A percentile compares a stretch with the other conserved stretches of the same genome.
phyloP scores from a whole-genome alignment of 2,888 invertebrate species.

The Caenorhabditis uteleia region DNA sequence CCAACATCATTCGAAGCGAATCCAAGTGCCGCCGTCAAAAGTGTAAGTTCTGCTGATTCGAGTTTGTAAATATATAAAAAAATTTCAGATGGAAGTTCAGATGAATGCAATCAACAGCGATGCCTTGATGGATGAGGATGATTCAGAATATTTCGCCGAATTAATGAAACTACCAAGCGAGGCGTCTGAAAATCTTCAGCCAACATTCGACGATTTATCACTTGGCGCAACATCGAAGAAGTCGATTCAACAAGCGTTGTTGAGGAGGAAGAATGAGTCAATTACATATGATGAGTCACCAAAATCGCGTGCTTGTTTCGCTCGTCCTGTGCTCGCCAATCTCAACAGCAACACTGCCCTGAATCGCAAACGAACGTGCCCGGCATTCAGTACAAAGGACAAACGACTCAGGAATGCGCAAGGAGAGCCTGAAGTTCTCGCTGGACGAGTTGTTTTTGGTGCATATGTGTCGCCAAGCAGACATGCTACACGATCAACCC shows the following conservation, averaged over 20 bases:
- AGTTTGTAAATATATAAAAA: too few species aligned
- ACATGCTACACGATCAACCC: too few species aligned
- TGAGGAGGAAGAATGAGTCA: not conserved
- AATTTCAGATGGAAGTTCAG: too few species aligned
- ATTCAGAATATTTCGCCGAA: not conserved
- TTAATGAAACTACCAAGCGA: not conserved
- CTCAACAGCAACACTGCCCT: not conserved
- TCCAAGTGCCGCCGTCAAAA: too few species aligned
- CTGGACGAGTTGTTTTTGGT: too few species aligned
- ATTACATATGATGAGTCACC: constrained; percentile 13
- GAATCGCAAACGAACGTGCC: constrained; percentile 2
- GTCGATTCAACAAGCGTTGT: too few species aligned
- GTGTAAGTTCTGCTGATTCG: too few species aligned
- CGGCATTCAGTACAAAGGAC: not conserved
- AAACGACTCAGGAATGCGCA: not conserved
- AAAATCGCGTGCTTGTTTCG: constrained; percentile 6
- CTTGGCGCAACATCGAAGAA: too few species aligned
- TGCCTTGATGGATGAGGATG: not conserved
- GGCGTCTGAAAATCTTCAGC: not conserved
- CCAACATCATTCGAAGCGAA: not conserved
- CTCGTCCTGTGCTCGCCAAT: not conserved
- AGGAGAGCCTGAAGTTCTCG: too few species aligned
- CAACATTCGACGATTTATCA: too few species aligned
- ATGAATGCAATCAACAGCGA: too few species aligned
- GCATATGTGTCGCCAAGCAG: too few species aligned